Evolutionary conservation across 2,113 vertebrate species (phyloP).

Genomic region (Oryzias curvinotus): DNA sequence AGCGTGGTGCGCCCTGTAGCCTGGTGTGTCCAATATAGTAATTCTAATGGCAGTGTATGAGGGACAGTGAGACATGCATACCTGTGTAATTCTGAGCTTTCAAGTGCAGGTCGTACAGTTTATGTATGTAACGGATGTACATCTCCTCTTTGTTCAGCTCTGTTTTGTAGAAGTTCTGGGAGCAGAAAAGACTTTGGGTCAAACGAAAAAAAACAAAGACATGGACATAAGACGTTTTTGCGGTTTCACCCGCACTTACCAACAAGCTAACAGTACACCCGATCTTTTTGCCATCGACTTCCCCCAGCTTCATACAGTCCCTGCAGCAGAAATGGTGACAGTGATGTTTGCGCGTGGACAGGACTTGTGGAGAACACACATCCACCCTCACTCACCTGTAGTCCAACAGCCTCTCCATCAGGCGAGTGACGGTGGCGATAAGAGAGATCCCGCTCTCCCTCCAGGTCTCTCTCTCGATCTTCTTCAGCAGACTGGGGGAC

Average conservation of each 20-base stretch:
- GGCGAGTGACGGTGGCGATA: constrained; percentile 95
- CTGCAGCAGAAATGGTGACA: constrained; percentile 70
- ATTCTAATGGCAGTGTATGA: background rate
- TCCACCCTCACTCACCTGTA: constrained; percentile 82
- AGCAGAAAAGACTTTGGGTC: background rate
- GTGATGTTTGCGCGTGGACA: background rate
- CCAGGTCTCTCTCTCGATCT: constrained; percentile 99
- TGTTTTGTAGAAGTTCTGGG: constrained; percentile 98
- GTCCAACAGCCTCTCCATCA: constrained; percentile 97
- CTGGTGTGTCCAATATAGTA: no score
- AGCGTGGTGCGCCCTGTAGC: no score
- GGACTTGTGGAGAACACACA: background rate
- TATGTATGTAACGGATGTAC: constrained; percentile 99
- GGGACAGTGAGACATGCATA: constrained; percentile 53
- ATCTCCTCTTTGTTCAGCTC: constrained; percentile 99
- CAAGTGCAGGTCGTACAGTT: constrained; percentile 94
- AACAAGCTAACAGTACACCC: constrained; percentile 97
- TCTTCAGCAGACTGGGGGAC: constrained; percentile 90
- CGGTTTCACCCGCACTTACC: constrained; percentile 77
- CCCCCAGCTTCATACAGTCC: constrained; percentile 98
- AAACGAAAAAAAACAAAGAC: background rate
- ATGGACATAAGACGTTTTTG: background rate
- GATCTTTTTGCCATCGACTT: constrained; percentile 98
- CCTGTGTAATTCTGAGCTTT: constrained; percentile 99
- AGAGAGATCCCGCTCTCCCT: constrained; percentile 96